Conservation (phyloP, 2,888 invertebrate genomes). For the Clostera curtula region DNA sequence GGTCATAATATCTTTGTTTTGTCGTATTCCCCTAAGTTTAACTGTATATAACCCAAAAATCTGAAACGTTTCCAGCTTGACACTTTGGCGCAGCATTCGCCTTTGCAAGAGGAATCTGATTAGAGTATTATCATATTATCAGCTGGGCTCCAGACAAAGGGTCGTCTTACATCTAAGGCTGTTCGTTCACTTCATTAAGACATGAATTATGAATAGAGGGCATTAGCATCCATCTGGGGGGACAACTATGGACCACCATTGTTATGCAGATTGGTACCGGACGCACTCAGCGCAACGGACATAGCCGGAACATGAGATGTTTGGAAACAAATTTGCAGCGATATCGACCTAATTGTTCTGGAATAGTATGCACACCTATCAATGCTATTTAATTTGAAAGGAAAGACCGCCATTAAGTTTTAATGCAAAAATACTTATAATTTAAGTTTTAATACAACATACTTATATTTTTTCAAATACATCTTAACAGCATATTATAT, state of each 20-base stretch:
- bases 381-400: not conserved
- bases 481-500: no score
- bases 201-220: constrained; percentile 68
- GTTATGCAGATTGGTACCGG: constrained; percentile 71
- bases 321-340: constrained; percentile 48
- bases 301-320: constrained; percentile 44
- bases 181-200: constrained; percentile 59
- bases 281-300: constrained; percentile 41
- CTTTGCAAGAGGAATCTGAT: constrained; percentile 25
- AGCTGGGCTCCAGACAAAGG: constrained; percentile 35
- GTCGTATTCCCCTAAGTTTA: no score
- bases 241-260: constrained; percentile 53
- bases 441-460: no score
- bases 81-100: constrained; percentile 1
- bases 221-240: constrained; percentile 67
- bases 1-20: no score
- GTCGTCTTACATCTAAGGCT: constrained; percentile 31
- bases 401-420: constrained; percentile 13
- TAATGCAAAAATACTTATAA: no score
- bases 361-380: constrained; percentile 6
- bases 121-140: constrained; percentile 28
- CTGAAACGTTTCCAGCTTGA: no score
- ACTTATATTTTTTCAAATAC: no score
- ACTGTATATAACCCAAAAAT: no score
- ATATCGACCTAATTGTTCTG: constrained; percentile 22